These are phyloP conservation scores for Sinhomidia bicolor DNA, from an alignment of 2,888 invertebrate species.

Conservation along the genomic window DNA sequence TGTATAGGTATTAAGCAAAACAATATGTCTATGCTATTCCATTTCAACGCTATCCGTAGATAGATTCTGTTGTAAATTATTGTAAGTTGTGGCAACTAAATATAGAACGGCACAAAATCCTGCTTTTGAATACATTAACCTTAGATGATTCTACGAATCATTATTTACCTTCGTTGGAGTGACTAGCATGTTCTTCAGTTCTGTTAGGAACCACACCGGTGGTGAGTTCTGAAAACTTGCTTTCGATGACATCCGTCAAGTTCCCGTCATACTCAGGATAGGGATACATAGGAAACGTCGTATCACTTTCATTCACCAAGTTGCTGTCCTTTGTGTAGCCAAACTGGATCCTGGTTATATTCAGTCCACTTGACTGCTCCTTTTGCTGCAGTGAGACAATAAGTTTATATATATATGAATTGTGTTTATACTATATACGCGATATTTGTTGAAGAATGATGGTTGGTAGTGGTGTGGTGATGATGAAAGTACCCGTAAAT, in stretches of 20 bases:
- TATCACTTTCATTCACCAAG: conserved; percentile 59
- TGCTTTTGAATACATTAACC: neutral
- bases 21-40: no score
- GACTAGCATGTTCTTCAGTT: conserved; percentile 61
- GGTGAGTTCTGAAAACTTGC: conserved; percentile 68
- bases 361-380: conserved; percentile 67
- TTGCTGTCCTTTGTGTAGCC: conserved; percentile 61
- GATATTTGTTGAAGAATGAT: no score
- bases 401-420: no score
- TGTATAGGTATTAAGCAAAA: no score
- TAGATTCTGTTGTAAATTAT: no score
- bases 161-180: conserved; percentile 50
- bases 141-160: neutral
- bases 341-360: conserved; percentile 69
- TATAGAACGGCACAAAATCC: neutral
- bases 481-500: neutral
- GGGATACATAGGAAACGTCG: conserved; percentile 53
- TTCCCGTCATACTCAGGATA: conserved; percentile 67
- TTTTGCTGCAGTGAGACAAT: conserved; percentile 47
- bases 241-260: conserved; percentile 69
- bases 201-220: conserved; percentile 60
- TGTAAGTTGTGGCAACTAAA: no score
- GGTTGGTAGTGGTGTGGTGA: no score
- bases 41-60: no score
- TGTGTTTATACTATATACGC: no score